Evolutionary conservation across 2,888 invertebrate species (phyloP).

Genomic region (Melieria omissa): DNA sequence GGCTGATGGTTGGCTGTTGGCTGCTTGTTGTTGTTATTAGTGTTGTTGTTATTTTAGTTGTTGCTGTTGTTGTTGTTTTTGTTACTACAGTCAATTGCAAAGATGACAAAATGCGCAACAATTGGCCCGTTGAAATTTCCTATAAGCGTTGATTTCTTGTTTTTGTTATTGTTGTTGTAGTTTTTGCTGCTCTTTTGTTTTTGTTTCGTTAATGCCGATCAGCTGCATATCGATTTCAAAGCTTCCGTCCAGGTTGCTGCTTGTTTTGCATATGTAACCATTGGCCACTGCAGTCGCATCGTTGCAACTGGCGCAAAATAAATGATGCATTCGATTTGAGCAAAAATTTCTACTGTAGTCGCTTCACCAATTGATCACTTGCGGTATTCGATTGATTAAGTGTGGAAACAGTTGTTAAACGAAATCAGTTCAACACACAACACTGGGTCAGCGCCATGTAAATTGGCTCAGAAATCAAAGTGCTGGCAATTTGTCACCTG

Average conservation of each 20-base stretch:
- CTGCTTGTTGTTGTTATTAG: not conserved
- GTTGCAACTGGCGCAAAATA: too few species aligned
- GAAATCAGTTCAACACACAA: too few species aligned
- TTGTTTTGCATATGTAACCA: too few species aligned
- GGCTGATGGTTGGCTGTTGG: slow-evolving; percentile 16
- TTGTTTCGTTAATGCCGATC: slow-evolving; percentile 9
- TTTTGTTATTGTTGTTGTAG: not conserved
- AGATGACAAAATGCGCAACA: slow-evolving; percentile 29
- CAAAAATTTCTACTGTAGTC: too few species aligned
- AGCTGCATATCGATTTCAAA: slow-evolving; percentile 51
- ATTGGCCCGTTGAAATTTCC: slow-evolving; percentile 14
- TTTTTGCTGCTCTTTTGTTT: not conserved
- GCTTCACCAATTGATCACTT: too few species aligned
- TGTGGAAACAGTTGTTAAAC: too few species aligned
- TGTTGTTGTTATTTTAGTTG: slow-evolving; percentile 4
- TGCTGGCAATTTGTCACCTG: too few species aligned
- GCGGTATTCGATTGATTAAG: too few species aligned
- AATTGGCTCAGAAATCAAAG: too few species aligned
- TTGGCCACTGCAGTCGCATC: too few species aligned
- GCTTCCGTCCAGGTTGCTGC: slow-evolving; percentile 43
- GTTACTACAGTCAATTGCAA: slow-evolving; percentile 24
- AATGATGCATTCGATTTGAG: too few species aligned
- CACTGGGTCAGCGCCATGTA: too few species aligned
- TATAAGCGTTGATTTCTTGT: not conserved
- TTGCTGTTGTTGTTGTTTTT: slow-evolving; percentile 23